Conservation (phyloP, 35 echinoderm and acorn worm genomes). For the Heliocidaris erythrogramma region DNA sequence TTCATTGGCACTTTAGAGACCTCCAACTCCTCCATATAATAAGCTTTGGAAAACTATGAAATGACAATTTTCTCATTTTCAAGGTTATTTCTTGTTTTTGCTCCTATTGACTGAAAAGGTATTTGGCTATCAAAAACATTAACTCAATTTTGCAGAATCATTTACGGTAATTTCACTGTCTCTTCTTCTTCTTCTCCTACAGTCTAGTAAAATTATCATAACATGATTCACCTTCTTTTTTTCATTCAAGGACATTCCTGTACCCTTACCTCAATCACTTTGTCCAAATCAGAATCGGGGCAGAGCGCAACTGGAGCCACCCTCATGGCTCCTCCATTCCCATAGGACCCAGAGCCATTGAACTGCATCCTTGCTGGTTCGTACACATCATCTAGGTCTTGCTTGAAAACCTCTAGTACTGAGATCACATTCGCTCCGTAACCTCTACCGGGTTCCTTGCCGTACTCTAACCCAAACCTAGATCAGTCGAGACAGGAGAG, state of each 20-base stretch:
- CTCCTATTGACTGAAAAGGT: no score
- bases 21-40: no score
- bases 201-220: no score
- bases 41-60: no score
- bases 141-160: no score
- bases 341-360: constrained; percentile 91
- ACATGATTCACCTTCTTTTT: not conserved
- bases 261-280: constrained; percentile 72
- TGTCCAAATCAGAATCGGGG: constrained; percentile 55
- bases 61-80: no score
- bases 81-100: no score
- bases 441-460: constrained; percentile 58
- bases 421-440: constrained; percentile 80
- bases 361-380: constrained; percentile 79
- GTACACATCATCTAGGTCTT: constrained; percentile 67
- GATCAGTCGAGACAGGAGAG: not conserved
- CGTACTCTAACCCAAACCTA: constrained; percentile 79
- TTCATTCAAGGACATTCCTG: not conserved
- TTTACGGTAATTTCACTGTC: no score
- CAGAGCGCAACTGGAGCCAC: constrained; percentile 80
- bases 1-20: no score
- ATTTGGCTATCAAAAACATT: no score
- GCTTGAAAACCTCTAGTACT: constrained; percentile 58
- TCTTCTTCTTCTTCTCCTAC: no score
- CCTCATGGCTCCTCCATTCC: constrained; percentile 97